These are phyloP conservation scores for Micrastur ruficollis DNA, from an alignment of 2,797 vertebrate species.

Conservation along the genomic window DNA sequence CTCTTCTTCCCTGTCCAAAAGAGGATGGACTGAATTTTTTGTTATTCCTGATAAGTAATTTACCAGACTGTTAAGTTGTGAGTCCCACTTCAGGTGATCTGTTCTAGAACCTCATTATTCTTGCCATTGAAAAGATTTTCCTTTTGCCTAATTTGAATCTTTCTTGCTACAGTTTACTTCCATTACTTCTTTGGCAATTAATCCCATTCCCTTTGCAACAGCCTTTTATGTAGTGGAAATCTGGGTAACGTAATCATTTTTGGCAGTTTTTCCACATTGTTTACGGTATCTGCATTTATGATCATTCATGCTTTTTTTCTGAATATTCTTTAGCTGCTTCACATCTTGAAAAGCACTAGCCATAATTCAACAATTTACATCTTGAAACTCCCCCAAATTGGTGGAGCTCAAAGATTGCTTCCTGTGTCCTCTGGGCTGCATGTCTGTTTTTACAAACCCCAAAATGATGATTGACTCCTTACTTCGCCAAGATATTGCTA, in stretches of 20 bases:
- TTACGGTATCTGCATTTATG: neutral
- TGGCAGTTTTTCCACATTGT: neutral
- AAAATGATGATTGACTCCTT: neutral
- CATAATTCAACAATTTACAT: neutral
- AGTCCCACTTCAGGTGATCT: neutral
- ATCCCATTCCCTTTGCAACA: neutral
- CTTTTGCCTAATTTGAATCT: neutral
- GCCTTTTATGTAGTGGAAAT: neutral
- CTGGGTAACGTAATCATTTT: neutral
- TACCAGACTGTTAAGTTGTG: neutral
- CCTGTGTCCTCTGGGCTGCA: neutral
- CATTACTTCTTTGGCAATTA: neutral
- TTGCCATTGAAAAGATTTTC: neutral
- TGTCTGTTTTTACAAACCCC: neutral
- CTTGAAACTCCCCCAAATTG: neutral
- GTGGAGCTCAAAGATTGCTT: neutral
- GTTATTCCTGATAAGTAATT: neutral
- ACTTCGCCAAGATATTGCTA: neutral
- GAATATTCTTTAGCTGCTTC: neutral
- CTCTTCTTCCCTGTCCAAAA: neutral
- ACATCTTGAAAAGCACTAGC: neutral
- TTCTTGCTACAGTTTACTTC: neutral
- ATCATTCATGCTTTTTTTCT: neutral
- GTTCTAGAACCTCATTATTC: neutral
- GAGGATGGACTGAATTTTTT: neutral